These are phyloP conservation scores for Leptopilina myrica DNA, from an alignment of 2,888 invertebrate species.

Conservation along the genomic window DNA sequence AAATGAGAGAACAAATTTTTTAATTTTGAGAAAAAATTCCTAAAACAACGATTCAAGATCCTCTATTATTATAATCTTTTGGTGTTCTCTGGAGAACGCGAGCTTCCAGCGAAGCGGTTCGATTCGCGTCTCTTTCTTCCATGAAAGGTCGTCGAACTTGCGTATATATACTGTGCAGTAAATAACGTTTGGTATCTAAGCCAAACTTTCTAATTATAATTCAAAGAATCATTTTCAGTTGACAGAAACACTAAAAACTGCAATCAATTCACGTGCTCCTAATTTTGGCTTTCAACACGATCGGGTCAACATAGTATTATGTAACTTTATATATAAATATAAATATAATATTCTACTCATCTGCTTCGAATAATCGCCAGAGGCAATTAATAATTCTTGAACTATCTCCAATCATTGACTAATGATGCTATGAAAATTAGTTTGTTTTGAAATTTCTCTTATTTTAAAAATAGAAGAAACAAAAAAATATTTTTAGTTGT, in stretches of 20 bases:
- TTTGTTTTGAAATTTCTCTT: too few relatives aligned
- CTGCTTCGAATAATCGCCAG: not conserved
- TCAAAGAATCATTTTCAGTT: conserved; percentile 19
- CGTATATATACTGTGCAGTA: conserved; percentile 13
- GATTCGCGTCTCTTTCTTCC: conserved; percentile 36
- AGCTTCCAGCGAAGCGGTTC: conserved; percentile 23
- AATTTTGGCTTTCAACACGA: not conserved
- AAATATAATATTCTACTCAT: not conserved
- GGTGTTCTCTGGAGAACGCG: conserved; percentile 9
- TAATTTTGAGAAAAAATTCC: not conserved
- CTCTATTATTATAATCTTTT: not conserved
- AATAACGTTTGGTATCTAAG: conserved; percentile 25
- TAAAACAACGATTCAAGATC: not conserved
- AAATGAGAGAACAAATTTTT: not conserved
- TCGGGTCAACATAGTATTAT: not conserved
- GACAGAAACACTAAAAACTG: not conserved
- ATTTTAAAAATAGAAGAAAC: too few relatives aligned
- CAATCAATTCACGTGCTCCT: not conserved
- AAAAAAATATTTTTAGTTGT: too few relatives aligned
- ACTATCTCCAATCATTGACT: not conserved
- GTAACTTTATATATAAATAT: not conserved
- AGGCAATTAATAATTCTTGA: not conserved
- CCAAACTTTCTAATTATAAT: conserved; percentile 40
- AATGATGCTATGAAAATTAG: not conserved
- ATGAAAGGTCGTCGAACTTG: conserved; percentile 35